These are phyloP conservation scores for Drosophila borealis DNA, from an alignment of 2,888 invertebrate species.

Conservation along the genomic window DNA sequence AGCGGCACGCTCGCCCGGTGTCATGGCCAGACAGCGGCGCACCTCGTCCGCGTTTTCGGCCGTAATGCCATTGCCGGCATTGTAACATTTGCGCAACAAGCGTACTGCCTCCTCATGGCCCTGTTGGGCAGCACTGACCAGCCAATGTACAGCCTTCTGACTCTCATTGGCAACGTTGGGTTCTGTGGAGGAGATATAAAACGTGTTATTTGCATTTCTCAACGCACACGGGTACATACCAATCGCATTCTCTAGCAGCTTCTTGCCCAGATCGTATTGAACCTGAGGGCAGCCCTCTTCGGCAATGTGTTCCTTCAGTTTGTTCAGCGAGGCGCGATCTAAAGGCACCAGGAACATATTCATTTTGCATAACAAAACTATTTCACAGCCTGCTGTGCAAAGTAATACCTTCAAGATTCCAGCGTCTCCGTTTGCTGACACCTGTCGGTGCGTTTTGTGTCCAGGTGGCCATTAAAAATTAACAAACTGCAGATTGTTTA, in stretches of 20 bases:
- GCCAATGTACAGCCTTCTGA: slow-evolving; percentile 94
- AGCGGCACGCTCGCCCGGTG: slow-evolving; percentile 94
- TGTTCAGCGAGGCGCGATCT: slow-evolving; percentile 85
- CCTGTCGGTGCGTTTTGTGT: slow-evolving; percentile 83
- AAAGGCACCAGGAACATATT: slow-evolving; percentile 7
- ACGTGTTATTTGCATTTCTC: background rate
- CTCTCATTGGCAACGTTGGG: slow-evolving; percentile 85
- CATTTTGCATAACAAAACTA: background rate
- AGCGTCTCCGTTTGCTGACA: slow-evolving; percentile 80
- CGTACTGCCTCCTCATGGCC: slow-evolving; percentile 95
- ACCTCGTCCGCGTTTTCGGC: slow-evolving; percentile 91
- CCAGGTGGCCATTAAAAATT: slow-evolving; percentile 83
- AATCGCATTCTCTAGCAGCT: slow-evolving; percentile 91
- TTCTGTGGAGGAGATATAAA: slow-evolving; percentile 52
- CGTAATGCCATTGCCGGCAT: slow-evolving; percentile 91
- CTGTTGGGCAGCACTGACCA: slow-evolving; percentile 96
- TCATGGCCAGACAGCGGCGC: slow-evolving; percentile 91
- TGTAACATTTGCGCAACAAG: slow-evolving; percentile 87
- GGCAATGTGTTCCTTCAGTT: slow-evolving; percentile 89
- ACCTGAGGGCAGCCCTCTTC: slow-evolving; percentile 96
- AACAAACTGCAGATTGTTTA: slow-evolving; percentile 49
- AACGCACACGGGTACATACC: slow-evolving; percentile 85
- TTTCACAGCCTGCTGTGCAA: slow-evolving; percentile 1
- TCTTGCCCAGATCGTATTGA: slow-evolving; percentile 94
- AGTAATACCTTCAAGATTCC: slow-evolving; percentile 84